Conservation (phyloP, 2,113 vertebrate genomes). For the Oreocharis arfaki region DNA sequence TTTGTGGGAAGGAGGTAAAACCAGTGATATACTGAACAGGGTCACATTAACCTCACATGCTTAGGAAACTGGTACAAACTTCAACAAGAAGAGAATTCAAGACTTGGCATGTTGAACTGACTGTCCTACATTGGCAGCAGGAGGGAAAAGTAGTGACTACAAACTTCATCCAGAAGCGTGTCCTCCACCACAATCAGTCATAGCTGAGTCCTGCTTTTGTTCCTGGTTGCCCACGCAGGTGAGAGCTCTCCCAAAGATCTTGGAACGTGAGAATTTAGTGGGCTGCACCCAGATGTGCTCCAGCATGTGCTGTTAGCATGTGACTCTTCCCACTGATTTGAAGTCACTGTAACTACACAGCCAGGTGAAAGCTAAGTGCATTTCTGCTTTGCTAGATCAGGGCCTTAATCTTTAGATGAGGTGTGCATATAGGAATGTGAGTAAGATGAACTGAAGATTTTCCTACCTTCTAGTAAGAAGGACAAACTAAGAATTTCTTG, state of each 20-base stretch:
- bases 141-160: background rate
- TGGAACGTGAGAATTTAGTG: background rate
- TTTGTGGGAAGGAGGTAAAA: background rate
- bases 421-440: background rate
- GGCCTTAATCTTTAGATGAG: background rate
- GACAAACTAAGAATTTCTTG: background rate
- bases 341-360: background rate
- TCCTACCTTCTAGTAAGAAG: background rate
- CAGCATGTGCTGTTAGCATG: rapidly evolving
- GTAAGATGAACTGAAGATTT: background rate
- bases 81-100: background rate
- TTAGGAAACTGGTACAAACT: background rate
- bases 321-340: background rate
- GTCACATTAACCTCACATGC: background rate
- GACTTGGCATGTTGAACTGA: background rate
- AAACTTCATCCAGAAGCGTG: background rate
- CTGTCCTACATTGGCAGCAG: background rate
- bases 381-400: background rate
- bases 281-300: background rate
- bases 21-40: background rate
- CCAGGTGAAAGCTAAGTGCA: background rate
- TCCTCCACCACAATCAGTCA: background rate
- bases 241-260: background rate
- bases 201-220: background rate
- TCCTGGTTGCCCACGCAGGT: rapidly evolving